phyloP scores from a whole-genome alignment of 2,888 invertebrate genomes.

The Lampropteryx suffumata region DNA sequence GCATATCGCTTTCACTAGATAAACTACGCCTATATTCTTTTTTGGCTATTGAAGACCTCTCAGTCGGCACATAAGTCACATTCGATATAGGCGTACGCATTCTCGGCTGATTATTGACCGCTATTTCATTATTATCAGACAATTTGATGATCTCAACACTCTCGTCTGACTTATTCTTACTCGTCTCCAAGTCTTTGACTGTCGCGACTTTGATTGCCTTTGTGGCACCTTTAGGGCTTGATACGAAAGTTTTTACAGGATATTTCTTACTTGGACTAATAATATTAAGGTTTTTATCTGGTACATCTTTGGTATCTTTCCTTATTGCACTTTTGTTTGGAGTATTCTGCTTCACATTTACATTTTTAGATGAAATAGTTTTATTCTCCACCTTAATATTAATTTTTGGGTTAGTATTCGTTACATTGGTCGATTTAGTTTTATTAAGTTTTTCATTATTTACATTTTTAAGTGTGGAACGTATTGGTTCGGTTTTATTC shows the following conservation, averaged over 20 bases:
- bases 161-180: conserved; percentile 69
- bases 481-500: conserved; percentile 54
- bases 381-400: conserved; percentile 42
- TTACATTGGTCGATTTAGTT: conserved; percentile 32
- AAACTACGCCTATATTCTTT: conserved; percentile 65
- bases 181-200: conserved; percentile 75
- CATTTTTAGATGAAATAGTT: conserved; percentile 49
- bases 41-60: conserved; percentile 57
- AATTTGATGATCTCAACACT: conserved; percentile 75
- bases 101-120: conserved; percentile 76
- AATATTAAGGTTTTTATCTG: conserved; percentile 68
- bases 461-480: conserved; percentile 58
- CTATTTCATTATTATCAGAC: conserved; percentile 73
- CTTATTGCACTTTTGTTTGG: conserved; percentile 72
- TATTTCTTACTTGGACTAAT: conserved; percentile 79
- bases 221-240: conserved; percentile 65
- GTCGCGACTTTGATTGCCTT: conserved; percentile 73
- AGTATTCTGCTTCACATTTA: conserved; percentile 61
- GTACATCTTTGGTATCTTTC: conserved; percentile 74
- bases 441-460: conserved; percentile 53
- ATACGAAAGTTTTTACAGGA: conserved; percentile 69
- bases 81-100: conserved; percentile 76
- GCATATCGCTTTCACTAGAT: conserved; percentile 64
- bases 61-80: conserved; percentile 68
- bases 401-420: conserved; percentile 26